Evolutionary conservation across 2,888 invertebrate species (phyloP).

Genomic region (Herminia tarsipennalis): DNA sequence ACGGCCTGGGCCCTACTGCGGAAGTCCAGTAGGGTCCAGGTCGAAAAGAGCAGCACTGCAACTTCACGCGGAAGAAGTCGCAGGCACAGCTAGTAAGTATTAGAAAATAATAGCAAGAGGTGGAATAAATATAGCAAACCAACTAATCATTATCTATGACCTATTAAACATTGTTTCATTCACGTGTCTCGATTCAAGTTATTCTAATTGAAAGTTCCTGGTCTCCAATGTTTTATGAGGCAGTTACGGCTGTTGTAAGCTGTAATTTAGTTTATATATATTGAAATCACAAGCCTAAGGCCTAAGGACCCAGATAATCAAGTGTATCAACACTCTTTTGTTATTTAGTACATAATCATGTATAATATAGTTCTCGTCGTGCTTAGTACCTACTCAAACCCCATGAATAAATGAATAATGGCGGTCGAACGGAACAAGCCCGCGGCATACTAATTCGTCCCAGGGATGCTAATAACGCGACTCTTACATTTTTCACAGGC

Average conservation of each 20-base stretch:
- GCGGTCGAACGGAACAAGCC: constrained; percentile 70
- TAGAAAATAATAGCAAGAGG: too few species aligned
- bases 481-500: constrained; percentile 75
- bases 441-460: constrained; percentile 79
- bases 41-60: too few species aligned
- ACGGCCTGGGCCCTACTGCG: too few species aligned
- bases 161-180: too few species aligned
- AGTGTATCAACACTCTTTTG: constrained; percentile 6
- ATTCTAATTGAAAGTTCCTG: constrained; percentile 8
- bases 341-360: constrained; percentile 40
- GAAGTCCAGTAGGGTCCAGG: too few species aligned
- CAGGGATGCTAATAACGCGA: constrained; percentile 76
- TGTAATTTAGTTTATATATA: too few species aligned
- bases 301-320: constrained; percentile 8
- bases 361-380: constrained; percentile 57
- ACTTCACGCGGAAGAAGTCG: too few species aligned
- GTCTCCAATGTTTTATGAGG: constrained; percentile 9
- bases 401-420: constrained; percentile 83
- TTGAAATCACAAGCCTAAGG: constrained; percentile 2
- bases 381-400: constrained; percentile 65
- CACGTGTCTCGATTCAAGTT: constrained; percentile 7
- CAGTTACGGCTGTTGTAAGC: constrained; percentile 6
- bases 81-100: too few species aligned
- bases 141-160: too few species aligned
- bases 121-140: too few species aligned